Evolutionary conservation across 30 jellyfish, hydroid and myxozoan species (phyloP), one percentile per base, ranked within the genome.

Genomic region (Hydractinia echinata): DNA sequence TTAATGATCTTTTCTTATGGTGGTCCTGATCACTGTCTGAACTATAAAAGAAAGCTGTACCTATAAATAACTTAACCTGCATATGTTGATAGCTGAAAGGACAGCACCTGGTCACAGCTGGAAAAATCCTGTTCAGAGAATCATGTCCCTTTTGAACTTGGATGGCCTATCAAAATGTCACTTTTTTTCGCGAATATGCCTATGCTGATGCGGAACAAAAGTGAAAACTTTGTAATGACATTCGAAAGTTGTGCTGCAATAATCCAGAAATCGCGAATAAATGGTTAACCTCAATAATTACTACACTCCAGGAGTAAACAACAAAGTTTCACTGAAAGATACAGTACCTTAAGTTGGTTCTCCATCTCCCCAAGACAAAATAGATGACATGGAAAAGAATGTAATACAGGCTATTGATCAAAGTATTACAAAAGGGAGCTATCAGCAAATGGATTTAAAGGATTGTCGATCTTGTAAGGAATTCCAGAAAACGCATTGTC

Each of bases 41-140:
- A 58, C 19, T 58, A 11, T 16, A 16, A 58, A 56, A 58, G 18
- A 11, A 58, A 58, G 15, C 69, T 11, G 15, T 13, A 58, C 0
- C 18, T 58, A 11, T 16, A 58, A 58, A 16, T 16, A 58, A 16
- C 69, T 58, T 11, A 58, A 58, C 19, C 19, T 58, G 69, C 18
- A 58, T 13, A 58, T 0, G 69, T 16, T 58, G 19, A 16, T 58
- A 13, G 69, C 69, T 11, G 19, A 11, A 58, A 58, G 69, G 19
- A 58, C 68, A 56, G 68, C 68, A 56, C 68, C 68, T 56, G 68
- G 68, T 10, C 68, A 56, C 13, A 56, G 68, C 68, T 56, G n/a
- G 13, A 56, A 9, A 9, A 56, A 56, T 56, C 10, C 19, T 16
- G 69, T 58, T 58, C 1, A 58, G 19, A 13, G 69, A 11, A 58